phyloP scores from a whole-genome alignment of 1,140 invertebrate genomes.

The Galendromus occidentalis region DNA sequence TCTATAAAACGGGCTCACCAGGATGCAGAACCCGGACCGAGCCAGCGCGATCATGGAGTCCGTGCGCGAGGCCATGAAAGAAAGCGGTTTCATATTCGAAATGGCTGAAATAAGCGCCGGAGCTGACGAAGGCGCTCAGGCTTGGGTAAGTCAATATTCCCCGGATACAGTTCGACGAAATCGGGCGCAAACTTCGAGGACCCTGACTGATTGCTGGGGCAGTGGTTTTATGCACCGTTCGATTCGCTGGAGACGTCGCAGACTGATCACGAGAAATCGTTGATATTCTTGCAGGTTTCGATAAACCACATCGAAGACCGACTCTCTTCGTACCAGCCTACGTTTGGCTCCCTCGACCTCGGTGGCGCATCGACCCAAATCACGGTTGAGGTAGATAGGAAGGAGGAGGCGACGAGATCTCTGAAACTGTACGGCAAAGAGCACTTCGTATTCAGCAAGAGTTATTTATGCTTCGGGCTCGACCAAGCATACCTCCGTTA shows the following conservation, averaged over 20 bases:
- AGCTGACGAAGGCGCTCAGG: background rate
- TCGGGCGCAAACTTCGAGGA: too few relatives aligned
- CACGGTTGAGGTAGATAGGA: slow-evolving; percentile 25
- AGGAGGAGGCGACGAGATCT: slow-evolving; percentile 16
- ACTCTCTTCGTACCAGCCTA: background rate
- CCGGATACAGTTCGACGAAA: too few relatives aligned
- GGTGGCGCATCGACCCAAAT: slow-evolving; percentile 37
- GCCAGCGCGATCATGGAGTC: slow-evolving; percentile 18
- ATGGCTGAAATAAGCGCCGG: slow-evolving; percentile 12
- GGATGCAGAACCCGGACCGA: slow-evolving; percentile 17
- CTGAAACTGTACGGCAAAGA: slow-evolving; percentile 28
- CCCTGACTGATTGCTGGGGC: too few relatives aligned
- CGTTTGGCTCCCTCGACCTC: slow-evolving; percentile 32
- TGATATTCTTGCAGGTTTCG: background rate
- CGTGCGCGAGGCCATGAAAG: slow-evolving; percentile 26
- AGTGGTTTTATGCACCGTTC: too few relatives aligned
- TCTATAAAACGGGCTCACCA: too few relatives aligned
- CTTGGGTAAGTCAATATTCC: background rate
- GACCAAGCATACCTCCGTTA: slow-evolving; percentile 26
- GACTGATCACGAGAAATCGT: background rate
- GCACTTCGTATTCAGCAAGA: slow-evolving; percentile 30
- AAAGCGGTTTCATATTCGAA: slow-evolving; percentile 31
- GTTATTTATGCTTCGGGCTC: slow-evolving; percentile 34
- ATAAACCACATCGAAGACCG: background rate
- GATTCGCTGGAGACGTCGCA: background rate